Percentiles rank a stretch among this genome's conserved stretches.
Conservation (phyloP, 2,113 vertebrate genomes). For the Ranitomeya imitator region DNA sequence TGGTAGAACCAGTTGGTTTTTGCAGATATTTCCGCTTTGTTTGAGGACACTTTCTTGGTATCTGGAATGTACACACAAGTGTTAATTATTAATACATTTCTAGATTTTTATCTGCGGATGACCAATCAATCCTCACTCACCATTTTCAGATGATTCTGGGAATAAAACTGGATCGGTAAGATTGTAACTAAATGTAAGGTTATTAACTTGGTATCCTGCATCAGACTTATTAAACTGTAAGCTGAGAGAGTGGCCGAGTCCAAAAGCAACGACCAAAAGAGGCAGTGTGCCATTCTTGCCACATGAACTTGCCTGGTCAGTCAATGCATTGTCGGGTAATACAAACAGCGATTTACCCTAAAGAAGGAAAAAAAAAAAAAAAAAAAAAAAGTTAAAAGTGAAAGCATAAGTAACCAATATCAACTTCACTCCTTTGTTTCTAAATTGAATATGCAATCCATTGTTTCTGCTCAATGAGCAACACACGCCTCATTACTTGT, state of each 20-base stretch:
- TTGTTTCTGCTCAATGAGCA: too few relatives aligned
- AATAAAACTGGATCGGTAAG: constrained; percentile 80
- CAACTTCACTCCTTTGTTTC: too few relatives aligned
- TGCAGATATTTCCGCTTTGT: constrained; percentile 71
- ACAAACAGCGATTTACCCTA: constrained; percentile 68
- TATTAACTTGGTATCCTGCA: constrained; percentile 72
- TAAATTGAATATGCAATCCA: too few relatives aligned
- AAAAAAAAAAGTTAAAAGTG: neutral
- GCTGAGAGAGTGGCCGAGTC: constrained; percentile 71
- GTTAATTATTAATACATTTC: neutral
- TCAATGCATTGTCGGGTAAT: constrained; percentile 72
- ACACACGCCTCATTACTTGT: too few relatives aligned
- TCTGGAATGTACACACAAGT: constrained; percentile 58
- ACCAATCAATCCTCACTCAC: constrained; percentile 66
- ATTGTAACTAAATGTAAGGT: constrained; percentile 80
- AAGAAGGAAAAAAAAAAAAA: neutral
- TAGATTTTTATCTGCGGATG: neutral
- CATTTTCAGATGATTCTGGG: constrained; percentile 70
- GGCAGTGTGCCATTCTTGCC: constrained; percentile 62
- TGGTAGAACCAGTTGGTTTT: constrained; percentile 78
- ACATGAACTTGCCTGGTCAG: constrained; percentile 76
- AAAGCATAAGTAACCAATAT: neutral
- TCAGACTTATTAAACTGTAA: constrained; percentile 75
- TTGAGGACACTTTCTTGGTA: neutral
- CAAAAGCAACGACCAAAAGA: constrained; percentile 74